phyloP scores from a whole-genome alignment of 2,888 invertebrate species.

The Labia minor region DNA sequence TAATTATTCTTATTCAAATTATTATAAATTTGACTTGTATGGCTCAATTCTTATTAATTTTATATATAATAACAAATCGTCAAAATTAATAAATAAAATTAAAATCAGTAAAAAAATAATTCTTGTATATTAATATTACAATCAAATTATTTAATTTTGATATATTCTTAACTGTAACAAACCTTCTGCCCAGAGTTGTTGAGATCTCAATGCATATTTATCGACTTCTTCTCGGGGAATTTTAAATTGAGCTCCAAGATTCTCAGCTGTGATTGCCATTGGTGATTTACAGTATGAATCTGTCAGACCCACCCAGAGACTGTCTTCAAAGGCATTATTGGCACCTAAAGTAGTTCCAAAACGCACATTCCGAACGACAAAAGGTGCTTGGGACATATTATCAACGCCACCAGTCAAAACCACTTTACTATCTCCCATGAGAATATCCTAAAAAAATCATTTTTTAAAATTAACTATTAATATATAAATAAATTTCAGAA shows the following conservation, averaged over 20 bases:
- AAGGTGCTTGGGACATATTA: conserved; percentile 91
- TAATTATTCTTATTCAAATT: too few species aligned
- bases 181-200: conserved; percentile 79
- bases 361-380: conserved; percentile 68
- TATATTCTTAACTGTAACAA: too few species aligned
- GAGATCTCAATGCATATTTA: conserved; percentile 72
- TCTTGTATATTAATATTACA: too few species aligned
- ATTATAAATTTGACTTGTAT: too few species aligned
- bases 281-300: conserved; percentile 83
- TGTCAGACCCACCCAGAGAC: conserved; percentile 77
- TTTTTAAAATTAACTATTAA: too few species aligned
- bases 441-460: conserved; percentile 68
- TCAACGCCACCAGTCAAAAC: conserved; percentile 87
- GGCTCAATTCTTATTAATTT: too few species aligned
- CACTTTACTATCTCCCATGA: conserved; percentile 70
- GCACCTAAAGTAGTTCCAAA: conserved; percentile 80
- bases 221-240: conserved; percentile 75
- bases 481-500: too few species aligned
- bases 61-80: too few species aligned
- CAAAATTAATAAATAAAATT: too few species aligned
- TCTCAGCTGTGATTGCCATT: conserved; percentile 94
- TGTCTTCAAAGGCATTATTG: conserved; percentile 71
- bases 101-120: too few species aligned
- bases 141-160: too few species aligned
- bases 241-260: conserved; percentile 74